Evolutionary conservation across 2,113 vertebrate species (phyloP).

Genomic region (Odontesthes bonariensis): DNA sequence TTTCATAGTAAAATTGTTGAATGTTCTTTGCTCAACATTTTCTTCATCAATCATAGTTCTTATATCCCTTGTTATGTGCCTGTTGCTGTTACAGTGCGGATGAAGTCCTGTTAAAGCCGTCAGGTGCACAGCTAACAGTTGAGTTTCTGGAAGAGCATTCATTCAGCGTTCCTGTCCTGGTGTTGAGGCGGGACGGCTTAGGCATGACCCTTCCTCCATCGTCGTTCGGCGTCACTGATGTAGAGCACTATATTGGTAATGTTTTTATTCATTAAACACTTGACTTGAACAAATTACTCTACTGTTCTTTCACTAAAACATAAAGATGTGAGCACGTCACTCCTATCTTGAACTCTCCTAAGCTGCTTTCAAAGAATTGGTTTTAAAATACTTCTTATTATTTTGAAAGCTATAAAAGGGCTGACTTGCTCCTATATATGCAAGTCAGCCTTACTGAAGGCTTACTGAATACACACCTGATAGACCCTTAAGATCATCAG

Average conservation of each 20-base stretch:
- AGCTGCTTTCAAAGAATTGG: too few relatives aligned
- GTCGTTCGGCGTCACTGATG: constrained; percentile 89
- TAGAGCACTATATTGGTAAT: constrained; percentile 92
- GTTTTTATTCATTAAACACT: not conserved
- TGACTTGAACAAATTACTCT: not conserved
- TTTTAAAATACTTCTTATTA: too few relatives aligned
- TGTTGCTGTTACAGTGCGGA: constrained; percentile 85
- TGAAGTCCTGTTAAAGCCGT: constrained; percentile 91
- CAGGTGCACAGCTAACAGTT: constrained; percentile 90
- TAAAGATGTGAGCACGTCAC: too few relatives aligned
- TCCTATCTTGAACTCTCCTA: too few relatives aligned
- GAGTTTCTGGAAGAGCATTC: constrained; percentile 95
- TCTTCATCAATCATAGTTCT: not conserved
- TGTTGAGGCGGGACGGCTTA: constrained; percentile 90
- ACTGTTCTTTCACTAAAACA: not conserved
- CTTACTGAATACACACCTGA: too few relatives aligned
- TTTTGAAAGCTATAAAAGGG: too few relatives aligned
- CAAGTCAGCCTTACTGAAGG: too few relatives aligned
- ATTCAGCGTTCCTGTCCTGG: constrained; percentile 93
- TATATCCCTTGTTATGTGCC: constrained; percentile 16
- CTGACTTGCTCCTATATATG: too few relatives aligned
- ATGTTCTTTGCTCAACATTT: not conserved
- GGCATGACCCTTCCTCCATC: constrained; percentile 93
- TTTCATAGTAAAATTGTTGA: not conserved
- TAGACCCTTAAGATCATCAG: too few relatives aligned